phyloP scores from a whole-genome alignment of 2,888 invertebrate species.

The Eupeodes luniger region DNA sequence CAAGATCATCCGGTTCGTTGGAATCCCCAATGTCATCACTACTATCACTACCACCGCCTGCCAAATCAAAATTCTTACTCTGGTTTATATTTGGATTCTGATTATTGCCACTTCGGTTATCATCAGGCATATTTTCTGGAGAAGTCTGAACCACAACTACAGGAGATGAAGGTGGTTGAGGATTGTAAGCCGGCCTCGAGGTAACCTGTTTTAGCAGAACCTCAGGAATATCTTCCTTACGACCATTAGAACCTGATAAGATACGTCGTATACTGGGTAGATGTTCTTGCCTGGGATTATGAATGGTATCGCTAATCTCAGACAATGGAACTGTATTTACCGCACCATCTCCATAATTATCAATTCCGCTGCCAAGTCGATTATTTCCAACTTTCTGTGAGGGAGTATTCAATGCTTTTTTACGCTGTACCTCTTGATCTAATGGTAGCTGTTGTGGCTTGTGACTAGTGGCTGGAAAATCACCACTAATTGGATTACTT shows the following conservation, averaged over 20 bases:
- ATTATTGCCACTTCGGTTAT: conserved; percentile 55
- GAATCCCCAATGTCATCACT: conserved; percentile 59
- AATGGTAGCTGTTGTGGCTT: conserved; percentile 51
- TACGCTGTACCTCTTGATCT: conserved; percentile 80
- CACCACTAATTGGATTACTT: conserved; percentile 57
- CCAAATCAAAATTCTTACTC: conserved; percentile 77
- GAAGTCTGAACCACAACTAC: conserved; percentile 79
- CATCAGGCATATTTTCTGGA: conserved; percentile 72
- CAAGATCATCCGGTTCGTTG: conserved; percentile 57
- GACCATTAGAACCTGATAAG: conserved; percentile 93
- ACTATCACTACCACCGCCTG: conserved; percentile 44
- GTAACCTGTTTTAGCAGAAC: conserved; percentile 89
- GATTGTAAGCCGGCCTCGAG: conserved; percentile 83
- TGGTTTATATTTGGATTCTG: conserved; percentile 80
- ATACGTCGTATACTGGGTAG: conserved; percentile 94
- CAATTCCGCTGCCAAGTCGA: conserved; percentile 59
- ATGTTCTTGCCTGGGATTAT: conserved; percentile 86
- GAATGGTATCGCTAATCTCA: conserved; percentile 78
- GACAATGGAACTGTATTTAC: conserved; percentile 63
- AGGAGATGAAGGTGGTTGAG: conserved; percentile 81
- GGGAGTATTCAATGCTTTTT: conserved; percentile 91
- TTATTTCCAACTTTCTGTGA: conserved; percentile 86
- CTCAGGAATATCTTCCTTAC: conserved; percentile 92
- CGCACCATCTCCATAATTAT: conserved; percentile 60
- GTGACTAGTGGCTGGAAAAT: conserved; percentile 66